These are phyloP conservation scores for Sebastes oblongus DNA, from an alignment of 2,797 vertebrate genomes.

Conservation along the genomic window DNA sequence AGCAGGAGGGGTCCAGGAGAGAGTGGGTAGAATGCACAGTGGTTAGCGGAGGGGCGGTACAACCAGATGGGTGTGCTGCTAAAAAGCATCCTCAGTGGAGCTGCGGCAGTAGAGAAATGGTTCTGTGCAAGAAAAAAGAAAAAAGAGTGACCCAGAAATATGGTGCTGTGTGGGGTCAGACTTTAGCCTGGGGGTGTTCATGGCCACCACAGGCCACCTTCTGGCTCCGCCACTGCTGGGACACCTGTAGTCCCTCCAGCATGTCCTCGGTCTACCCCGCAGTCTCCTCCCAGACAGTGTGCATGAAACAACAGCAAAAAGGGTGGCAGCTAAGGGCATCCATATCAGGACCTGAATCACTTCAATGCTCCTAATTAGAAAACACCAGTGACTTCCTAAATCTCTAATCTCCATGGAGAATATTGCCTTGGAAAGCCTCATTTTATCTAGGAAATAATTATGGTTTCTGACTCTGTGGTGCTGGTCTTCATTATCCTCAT, in stretches of 20 bases:
- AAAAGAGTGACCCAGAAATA: background rate
- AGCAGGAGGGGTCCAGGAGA: background rate
- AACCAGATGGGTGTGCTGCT: background rate
- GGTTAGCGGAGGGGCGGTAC: too few species aligned
- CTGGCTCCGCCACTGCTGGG: background rate
- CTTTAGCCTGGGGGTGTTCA: background rate
- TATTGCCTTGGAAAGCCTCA: background rate
- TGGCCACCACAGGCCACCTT: background rate
- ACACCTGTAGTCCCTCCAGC: background rate
- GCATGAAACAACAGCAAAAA: conserved; percentile 3
- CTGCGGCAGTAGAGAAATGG: background rate
- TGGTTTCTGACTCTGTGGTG: background rate
- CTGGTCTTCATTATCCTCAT: background rate
- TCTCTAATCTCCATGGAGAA: background rate
- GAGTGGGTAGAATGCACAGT: background rate
- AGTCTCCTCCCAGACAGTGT: background rate
- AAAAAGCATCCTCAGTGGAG: background rate
- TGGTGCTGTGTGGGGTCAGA: background rate
- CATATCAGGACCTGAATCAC: background rate
- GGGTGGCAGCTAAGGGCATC: background rate
- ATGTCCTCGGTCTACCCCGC: background rate
- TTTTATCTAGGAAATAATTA: background rate
- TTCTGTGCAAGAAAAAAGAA: background rate
- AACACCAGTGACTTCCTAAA: background rate
- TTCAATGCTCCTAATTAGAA: background rate